Evolutionary conservation across 2,797 vertebrate genomes (phyloP), one percentile per base, ranked within the genome.

Genomic region (Philypnodon macrostomus): DNA sequence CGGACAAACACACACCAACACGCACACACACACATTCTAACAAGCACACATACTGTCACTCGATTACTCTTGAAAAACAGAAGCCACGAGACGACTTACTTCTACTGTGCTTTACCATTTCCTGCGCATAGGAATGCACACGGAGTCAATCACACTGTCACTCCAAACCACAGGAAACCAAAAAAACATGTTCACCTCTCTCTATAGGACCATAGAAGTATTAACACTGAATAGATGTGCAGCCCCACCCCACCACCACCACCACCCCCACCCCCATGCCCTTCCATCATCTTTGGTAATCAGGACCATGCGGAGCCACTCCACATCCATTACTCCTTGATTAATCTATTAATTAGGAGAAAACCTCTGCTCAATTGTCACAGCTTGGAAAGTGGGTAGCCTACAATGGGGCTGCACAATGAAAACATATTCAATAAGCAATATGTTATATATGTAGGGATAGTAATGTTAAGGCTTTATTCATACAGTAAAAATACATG

Each of bases 261-360:
- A n/a, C n/a, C n/a, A n/a, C n/a, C n/a, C n/a, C n/a, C n/a, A n/a
- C n/a, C n/a, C n/a, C n/a, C n/a, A n/a, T 56, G 66, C 53, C 41
- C 78, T 62, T 73, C 63, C 42, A 78, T 79, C 75, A 77, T 72
- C 60, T 69, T 48, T 46, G 70, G 57, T 85, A 83, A 84, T 85
- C 81, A 84, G 70, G 74, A 49, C 73, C 62, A 68, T 77, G 77
- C 77, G 80, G 83, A 79, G 81, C 79, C 75, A 77, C 81, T 83
- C 79, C 79, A 82, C 71, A 53, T 75, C 77, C 79, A 83, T 86
- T 86, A 81, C 64, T 48, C 37, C 68, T 70, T 84, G 81, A 86
- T 86, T 79, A 83, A 73, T 64, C 54, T 62, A 65, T 80, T 80
- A 76, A 86, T 81, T 80, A 83, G 64, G 39, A 73, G 66, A 63